These are phyloP conservation scores for Drosophila miranda DNA, from an alignment of 1,140 invertebrate species.

Conservation along the genomic window DNA sequence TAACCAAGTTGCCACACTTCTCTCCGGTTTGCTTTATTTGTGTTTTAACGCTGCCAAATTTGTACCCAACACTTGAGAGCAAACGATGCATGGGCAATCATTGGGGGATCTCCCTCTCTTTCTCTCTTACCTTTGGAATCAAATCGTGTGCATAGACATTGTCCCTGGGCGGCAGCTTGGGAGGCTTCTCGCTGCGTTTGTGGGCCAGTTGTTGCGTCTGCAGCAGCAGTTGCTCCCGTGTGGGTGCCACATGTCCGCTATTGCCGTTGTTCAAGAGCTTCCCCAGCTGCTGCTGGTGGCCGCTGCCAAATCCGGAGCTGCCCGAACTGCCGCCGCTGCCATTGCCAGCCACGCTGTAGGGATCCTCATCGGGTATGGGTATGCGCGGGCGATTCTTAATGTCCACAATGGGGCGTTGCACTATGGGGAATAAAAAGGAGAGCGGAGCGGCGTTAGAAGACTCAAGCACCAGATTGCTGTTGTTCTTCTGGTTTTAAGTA, in stretches of 20 bases:
- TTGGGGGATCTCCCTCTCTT: neutral
- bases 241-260: slow-evolving; percentile 85
- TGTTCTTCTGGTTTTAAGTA: too few relatives aligned
- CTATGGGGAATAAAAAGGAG: slow-evolving; percentile 78
- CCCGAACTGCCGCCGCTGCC: slow-evolving; percentile 88
- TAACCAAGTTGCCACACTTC: slow-evolving; percentile 66
- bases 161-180: slow-evolving; percentile 95
- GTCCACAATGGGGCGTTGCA: slow-evolving; percentile 90
- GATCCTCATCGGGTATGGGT: slow-evolving; percentile 95
- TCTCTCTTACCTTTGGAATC: slow-evolving; percentile 88
- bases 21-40: slow-evolving; percentile 47
- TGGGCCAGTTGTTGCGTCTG: slow-evolving; percentile 85
- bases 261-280: slow-evolving; percentile 69
- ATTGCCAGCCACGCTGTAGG: slow-evolving; percentile 94
- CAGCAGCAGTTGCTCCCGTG: slow-evolving; percentile 87
- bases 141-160: slow-evolving; percentile 92
- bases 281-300: slow-evolving; percentile 65
- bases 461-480: too few relatives aligned
- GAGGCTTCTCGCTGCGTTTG: slow-evolving; percentile 91
- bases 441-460: slow-evolving; percentile 9
- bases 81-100: slow-evolving; percentile 53
- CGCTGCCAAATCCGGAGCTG: slow-evolving; percentile 84
- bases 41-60: slow-evolving; percentile 52
- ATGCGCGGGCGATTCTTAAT: slow-evolving; percentile 95
- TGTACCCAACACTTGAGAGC: slow-evolving; percentile 56